Base-by-base conservation (phyloP, 2,797 vertebrate species). In the Saxicola maurus region DNA sequence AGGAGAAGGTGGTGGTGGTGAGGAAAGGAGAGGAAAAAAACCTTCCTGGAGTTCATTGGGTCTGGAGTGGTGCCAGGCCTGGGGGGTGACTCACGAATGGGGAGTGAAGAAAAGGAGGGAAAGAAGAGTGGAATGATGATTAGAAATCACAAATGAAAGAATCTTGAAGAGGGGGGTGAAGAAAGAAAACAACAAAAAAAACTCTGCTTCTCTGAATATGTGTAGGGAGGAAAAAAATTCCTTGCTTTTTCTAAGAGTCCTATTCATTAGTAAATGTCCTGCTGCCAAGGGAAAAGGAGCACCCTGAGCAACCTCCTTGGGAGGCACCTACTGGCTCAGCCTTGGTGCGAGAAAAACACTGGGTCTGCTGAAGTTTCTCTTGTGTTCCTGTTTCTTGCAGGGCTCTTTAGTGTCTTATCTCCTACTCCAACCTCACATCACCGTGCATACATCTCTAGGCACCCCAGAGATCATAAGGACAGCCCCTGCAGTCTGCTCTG, bases 11-110 rank as follows among this genome's bases (percentile, higher is more conserved):
- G 71, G 69, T 43, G 28, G 45, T 31, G 66, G 60, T 23, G 65
- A 49, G 60, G 74, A 86, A 84, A 64, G 52, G 53, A 66, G 56
- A n/a, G 55, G 20, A 51, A 79, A 78, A 77, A 89, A 84, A 13
- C 38, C 28, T 94, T 87, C 69, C 82, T 89, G 51, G 78, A 91
- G 89, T 96, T 96, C 88, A 71, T 89, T 93, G 71, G 62, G 55
- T 84, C 95, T 98, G 98, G 97, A 97, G 76, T 2, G 1, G 17
- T 53, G 97, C 98, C 98, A 98, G 97, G 95, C 97, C 97, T 97
- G 57, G 49, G 92, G 97, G 97, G 97, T 77, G 23, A 81, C 68
- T 66, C 1, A 6, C 38, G 17, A 93, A 90, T 76, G 71, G 65
- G 62, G 90, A 89, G 65, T 65, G 90, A 93, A 95, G 84, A 93